Evolutionary conservation across 2,113 vertebrate species (phyloP).

Genomic region (Poecile atricapillus): DNA sequence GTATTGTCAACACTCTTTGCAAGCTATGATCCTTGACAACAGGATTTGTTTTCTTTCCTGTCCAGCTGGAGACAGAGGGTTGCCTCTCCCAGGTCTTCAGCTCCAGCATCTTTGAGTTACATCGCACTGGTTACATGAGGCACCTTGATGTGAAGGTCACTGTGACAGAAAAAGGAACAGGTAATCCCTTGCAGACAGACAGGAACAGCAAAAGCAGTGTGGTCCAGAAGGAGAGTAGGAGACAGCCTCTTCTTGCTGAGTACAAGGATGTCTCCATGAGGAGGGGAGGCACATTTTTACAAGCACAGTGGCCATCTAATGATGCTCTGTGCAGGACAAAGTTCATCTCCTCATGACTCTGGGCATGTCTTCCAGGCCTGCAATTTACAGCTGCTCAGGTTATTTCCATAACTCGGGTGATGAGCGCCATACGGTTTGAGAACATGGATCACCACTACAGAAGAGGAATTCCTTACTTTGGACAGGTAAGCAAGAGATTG

Average conservation of each 20-base stretch:
- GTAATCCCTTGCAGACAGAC: constrained; percentile 12
- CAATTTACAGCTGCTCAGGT: background rate
- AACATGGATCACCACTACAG: constrained; percentile 47
- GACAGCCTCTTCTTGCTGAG: background rate
- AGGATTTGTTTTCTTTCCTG: background rate
- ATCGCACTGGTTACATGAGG: constrained; percentile 50
- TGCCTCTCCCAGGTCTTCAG: constrained; percentile 50
- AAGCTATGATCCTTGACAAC: background rate
- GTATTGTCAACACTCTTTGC: background rate
- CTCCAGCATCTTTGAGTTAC: constrained; percentile 48
- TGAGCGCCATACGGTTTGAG: constrained; percentile 50
- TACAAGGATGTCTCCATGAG: background rate
- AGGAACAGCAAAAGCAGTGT: background rate
- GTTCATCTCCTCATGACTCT: background rate
- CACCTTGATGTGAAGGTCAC: constrained; percentile 17
- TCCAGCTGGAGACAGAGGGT: constrained; percentile 43
- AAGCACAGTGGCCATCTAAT: background rate
- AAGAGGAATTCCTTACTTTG: constrained; percentile 65
- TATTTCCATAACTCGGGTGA: constrained; percentile 19
- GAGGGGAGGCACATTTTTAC: background rate
- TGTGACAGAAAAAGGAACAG: constrained; percentile 64
- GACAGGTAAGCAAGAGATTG: constrained; percentile 32
- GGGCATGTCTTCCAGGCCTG: constrained; percentile 34
- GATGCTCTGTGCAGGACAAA: background rate
- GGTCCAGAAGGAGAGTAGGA: background rate